phyloP scores from a whole-genome alignment of 2,797 vertebrate species.

The Ctenochaetus hawaiiensis region DNA sequence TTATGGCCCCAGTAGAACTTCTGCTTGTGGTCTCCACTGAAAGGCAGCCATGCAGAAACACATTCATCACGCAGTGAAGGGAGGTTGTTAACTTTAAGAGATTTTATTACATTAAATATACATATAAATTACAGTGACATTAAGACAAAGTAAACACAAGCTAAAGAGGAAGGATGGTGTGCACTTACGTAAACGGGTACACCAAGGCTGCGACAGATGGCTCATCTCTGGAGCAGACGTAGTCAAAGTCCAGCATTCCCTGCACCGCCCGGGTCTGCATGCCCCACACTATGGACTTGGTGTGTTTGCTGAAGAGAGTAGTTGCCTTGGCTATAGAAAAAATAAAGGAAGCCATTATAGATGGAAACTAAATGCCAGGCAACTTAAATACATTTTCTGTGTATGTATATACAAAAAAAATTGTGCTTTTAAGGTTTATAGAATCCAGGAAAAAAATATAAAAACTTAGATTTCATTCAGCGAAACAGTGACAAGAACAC shows the following conservation, averaged over 20 bases:
- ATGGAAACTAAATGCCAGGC: too few species aligned
- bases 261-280: conserved; percentile 99
- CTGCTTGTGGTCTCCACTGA: conserved; percentile 97
- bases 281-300: conserved; percentile 97
- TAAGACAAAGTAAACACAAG: neutral
- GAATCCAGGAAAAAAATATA: too few species aligned
- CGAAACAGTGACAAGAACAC: too few species aligned
- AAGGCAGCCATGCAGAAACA: conserved; percentile 51
- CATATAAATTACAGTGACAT: neutral
- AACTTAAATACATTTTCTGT: too few species aligned
- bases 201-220: conserved; percentile 97
- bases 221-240: conserved; percentile 92
- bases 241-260: conserved; percentile 99
- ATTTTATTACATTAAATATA: neutral
- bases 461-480: too few species aligned
- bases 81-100: neutral
- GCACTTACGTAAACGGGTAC: conserved; percentile 96
- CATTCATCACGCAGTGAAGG: neutral
- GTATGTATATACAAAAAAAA: too few species aligned
- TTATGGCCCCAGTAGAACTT: conserved; percentile 99
- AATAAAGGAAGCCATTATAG: neutral
- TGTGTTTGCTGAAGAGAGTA: conserved; percentile 92
- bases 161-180: neutral
- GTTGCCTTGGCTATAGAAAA: conserved; percentile 89
- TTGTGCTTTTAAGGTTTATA: too few species aligned